Conservation (phyloP, 2,888 invertebrate species). For the Ectropis crepuscularia region DNA sequence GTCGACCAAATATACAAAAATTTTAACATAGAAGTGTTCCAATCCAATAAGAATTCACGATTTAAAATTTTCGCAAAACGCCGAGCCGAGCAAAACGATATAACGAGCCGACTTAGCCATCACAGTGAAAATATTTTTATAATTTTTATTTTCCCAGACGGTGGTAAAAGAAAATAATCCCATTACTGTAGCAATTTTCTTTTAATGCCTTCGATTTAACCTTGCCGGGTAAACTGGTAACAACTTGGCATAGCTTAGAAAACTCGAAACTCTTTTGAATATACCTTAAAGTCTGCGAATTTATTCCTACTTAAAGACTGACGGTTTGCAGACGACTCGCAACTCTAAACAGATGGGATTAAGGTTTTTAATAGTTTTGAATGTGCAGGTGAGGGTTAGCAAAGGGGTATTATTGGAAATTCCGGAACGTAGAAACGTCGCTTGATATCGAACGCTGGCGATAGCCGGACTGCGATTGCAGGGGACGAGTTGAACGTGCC, state of each 20-base stretch:
- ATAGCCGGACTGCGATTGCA: conserved; percentile 75
- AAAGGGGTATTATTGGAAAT: conserved; percentile 79
- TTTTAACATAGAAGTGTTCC: too few relatives aligned
- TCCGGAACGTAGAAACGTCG: conserved; percentile 73
- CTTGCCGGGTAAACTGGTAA: conserved; percentile 53
- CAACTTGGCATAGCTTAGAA: conserved; percentile 61
- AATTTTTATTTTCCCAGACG: conserved; percentile 51
- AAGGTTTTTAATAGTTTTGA: conserved; percentile 35
- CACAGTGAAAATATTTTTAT: conserved; percentile 46
- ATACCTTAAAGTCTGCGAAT: conserved; percentile 65
- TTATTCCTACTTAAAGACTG: conserved; percentile 25
- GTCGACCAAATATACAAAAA: too few relatives aligned
- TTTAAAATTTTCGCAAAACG: conserved; percentile 22
- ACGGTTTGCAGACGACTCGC: conserved; percentile 36
- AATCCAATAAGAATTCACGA: too few relatives aligned
- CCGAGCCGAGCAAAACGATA: conserved; percentile 27
- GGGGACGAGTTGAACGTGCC: conserved; percentile 60
- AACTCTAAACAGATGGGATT: conserved; percentile 38
- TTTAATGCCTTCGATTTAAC: conserved; percentile 62
- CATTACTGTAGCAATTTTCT: conserved; percentile 65
- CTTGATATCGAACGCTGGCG: conserved; percentile 71
- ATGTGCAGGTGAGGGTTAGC: conserved; percentile 19
- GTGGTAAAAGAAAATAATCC: conserved; percentile 61
- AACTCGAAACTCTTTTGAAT: conserved; percentile 75
- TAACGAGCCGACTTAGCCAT: conserved; percentile 43